Evolutionary conservation across 2,797 vertebrate genomes (phyloP).

Genomic region (Sciaenops ocellatus): DNA sequence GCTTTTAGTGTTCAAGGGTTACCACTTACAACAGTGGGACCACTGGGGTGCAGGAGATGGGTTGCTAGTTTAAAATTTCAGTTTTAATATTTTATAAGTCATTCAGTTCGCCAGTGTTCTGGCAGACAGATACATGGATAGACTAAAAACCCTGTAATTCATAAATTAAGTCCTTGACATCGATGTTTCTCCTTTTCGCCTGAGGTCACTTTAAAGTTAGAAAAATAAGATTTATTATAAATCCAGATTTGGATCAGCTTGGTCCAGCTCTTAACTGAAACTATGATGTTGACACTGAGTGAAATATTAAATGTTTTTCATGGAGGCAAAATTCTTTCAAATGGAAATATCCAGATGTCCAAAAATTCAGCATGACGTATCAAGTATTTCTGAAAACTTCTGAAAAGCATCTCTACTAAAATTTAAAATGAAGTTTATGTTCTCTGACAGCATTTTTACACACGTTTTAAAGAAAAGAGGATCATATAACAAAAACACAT

Average conservation of each 20-base stretch:
- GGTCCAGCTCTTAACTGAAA: background rate
- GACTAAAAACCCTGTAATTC: background rate
- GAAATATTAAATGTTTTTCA: background rate
- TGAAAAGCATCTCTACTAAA: background rate
- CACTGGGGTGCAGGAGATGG: background rate
- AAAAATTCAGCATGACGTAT: background rate
- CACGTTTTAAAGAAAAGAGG: background rate
- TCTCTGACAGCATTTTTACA: background rate
- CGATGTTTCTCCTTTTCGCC: background rate
- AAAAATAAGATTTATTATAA: background rate
- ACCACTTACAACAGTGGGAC: constrained; percentile 5
- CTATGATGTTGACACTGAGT: background rate
- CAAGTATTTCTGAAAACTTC: background rate
- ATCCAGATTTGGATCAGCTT: background rate
- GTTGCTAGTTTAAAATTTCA: background rate
- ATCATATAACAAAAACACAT: background rate
- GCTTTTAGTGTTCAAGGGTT: background rate
- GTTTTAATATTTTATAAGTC: background rate
- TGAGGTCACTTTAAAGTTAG: background rate
- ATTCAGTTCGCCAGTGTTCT: background rate
- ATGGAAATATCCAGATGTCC: background rate
- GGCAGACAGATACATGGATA: background rate
- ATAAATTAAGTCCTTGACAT: background rate
- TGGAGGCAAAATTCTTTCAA: background rate
- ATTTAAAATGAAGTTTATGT: background rate